A percentile compares a stretch with the other conserved stretches of the same genome.
These are phyloP conservation scores for Nowickia ferox DNA, from an alignment of 2,888 invertebrate genomes.

Conservation along the genomic window DNA sequence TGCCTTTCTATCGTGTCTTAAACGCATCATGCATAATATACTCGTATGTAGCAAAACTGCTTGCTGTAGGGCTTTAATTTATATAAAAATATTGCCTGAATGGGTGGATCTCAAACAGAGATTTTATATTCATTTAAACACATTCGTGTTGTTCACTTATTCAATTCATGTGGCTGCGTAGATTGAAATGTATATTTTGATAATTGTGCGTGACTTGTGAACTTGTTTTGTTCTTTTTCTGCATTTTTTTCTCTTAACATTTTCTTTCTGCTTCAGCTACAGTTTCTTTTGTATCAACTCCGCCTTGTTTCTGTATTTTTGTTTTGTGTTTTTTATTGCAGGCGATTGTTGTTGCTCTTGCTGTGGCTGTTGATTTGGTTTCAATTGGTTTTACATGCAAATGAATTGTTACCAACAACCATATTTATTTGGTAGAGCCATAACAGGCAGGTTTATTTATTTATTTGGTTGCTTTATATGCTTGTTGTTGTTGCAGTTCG, in stretches of 20 bases:
- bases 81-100: background rate
- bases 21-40: too few relatives aligned
- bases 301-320: conserved; percentile 15
- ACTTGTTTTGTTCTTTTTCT: conserved; percentile 48
- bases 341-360: conserved; percentile 19
- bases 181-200: conserved; percentile 70
- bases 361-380: conserved; percentile 56
- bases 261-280: conserved; percentile 21
- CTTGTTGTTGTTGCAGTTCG: background rate
- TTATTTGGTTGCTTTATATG: background rate
- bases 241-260: background rate
- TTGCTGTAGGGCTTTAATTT: background rate
- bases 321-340: conserved; percentile 20
- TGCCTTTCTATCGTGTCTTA: too few relatives aligned
- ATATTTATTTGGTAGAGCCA: background rate
- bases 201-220: conserved; percentile 72
- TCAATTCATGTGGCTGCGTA: conserved; percentile 58
- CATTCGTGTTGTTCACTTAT: conserved; percentile 52
- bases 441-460: conserved; percentile 18
- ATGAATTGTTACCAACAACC: conserved; percentile 46
- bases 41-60: background rate
- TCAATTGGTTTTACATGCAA: conserved; percentile 70
- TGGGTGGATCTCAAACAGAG: conserved; percentile 52
- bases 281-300: conserved; percentile 47
- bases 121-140: conserved; percentile 35